Base-by-base conservation (phyloP, 2,888 invertebrate genomes). In the Microchrysa polita region DNA sequence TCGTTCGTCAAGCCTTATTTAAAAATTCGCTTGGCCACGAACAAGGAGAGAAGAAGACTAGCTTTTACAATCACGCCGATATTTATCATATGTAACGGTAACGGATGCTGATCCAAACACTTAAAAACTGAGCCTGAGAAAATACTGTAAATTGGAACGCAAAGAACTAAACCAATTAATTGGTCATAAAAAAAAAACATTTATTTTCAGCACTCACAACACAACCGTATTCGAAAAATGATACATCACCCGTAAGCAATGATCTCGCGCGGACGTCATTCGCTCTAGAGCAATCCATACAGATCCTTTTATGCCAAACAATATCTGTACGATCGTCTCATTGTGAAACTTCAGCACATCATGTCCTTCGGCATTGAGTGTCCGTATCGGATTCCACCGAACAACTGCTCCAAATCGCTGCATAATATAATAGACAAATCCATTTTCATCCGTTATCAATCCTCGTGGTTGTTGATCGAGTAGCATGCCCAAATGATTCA, bases 291-390 rank as follows among this genome's bases (percentile, higher is more conserved):
- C 77, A 52, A 77, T 73, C 78, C 78, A 78, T 2, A 78, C 75
- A 0, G 78, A 77, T 14, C 78, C 79, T 60, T 72, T 71, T 14
- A 76, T 73, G n/a, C 78, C 79, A 20, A 77, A 78, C 12, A 79
- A 40, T 1, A 79, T 77, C 74, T 79, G 77, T n/a, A 71, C 59
- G 2, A 78, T 67, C 4, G 74, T 20, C n/a, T 44, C 55, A n/a
- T 73, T 52, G 61, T 77, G 76, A 71, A 77, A 77, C 1, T 60
- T 18, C n/a, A 79, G 53, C 14, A 79, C 67, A 61, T 79, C 78
- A 55, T 78, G 78, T 55, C 75, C 76, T 76, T 79, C 79, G 0
- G 78, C 78, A 27, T 22, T 75, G 5, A 79, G 40, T 7, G 75
- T 63, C 44, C 73, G 73, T 22, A 67, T 74, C 22, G 76, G 75